Conservation (phyloP, 2,888 invertebrate genomes). For the Lamellibrachia columna region DNA sequence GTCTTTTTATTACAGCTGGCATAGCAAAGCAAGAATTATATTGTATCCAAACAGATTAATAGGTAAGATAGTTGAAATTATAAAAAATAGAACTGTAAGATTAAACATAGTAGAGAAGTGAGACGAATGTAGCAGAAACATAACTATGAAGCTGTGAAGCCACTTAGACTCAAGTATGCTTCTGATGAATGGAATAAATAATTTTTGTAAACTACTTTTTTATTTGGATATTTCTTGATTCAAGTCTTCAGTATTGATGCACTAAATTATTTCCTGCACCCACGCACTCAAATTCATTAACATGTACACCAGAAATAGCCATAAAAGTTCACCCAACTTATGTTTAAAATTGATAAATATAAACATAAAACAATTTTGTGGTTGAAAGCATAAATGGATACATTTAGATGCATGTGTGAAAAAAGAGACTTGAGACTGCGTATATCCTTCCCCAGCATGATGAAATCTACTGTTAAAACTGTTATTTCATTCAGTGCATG, state of each 20-base stretch:
- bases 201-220: neutral
- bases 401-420: neutral
- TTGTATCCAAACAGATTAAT: too few relatives aligned
- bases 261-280: neutral
- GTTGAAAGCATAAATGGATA: neutral
- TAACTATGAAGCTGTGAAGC: neutral
- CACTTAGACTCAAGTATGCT: neutral
- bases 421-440: neutral
- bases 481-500: neutral
- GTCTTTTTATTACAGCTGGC: too few relatives aligned
- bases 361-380: neutral
- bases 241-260: neutral
- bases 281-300: neutral
- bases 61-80: too few relatives aligned
- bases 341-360: too few relatives aligned
- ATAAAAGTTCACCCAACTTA: too few relatives aligned
- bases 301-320: too few relatives aligned
- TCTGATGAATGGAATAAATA: neutral
- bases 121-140: neutral
- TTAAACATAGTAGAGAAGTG: neutral
- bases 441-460: neutral
- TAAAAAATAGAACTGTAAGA: too few relatives aligned
- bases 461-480: neutral
- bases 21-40: too few relatives aligned
- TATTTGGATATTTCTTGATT: neutral